Evolutionary conservation across 2,113 vertebrate genomes (phyloP), one percentile per base, ranked within the genome.

Genomic region (Perca flavescens): DNA sequence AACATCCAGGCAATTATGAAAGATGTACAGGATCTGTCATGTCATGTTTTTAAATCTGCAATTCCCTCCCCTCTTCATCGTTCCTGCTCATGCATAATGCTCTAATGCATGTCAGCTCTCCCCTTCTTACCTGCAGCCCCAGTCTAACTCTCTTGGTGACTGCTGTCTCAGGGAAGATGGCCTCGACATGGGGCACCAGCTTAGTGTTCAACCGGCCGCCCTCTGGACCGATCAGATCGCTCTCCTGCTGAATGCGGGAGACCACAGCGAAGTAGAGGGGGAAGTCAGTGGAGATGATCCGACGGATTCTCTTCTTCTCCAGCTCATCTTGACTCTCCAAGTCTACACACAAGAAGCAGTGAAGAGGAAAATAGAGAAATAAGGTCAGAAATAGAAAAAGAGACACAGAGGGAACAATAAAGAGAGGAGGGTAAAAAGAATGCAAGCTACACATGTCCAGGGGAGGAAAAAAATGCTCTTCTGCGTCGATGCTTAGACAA

Each of bases 251-350:
- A 63, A 99, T 94, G n/a, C 98, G 96, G 0, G 98, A 99, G 90
- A 99, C 97, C 80, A 99, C 96, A n/a, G 99, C 97, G 0, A 99
- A 99, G 95, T 99, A 99, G 76, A 99, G 94, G 0, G 98, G 98
- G 92, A 99, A 99, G 93, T 99, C 98, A 0, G 96, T 99, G 92
- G 97, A 99, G 93, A 99, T 96, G 79, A 99, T 98, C 14, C 98
- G 96, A 61, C 97, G 96, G 53, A 99, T 96, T 10, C 98, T 93
- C 89, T 97, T 99, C 94, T 98, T 99, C 63, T 98, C 97, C 89
- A 99, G 94, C 91, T 99, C 98, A 34, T 98, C 97, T 47, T 95
- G 94, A 84, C 96, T 98, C 88, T 98, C 98, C 91, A 99, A 89
- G 81, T 99, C 98, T 99, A 86, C 0, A 46, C 13, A 36, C 31